Evolutionary conservation across 1,140 invertebrate genomes (phyloP).

Genomic region (Drosophila tani): DNA sequence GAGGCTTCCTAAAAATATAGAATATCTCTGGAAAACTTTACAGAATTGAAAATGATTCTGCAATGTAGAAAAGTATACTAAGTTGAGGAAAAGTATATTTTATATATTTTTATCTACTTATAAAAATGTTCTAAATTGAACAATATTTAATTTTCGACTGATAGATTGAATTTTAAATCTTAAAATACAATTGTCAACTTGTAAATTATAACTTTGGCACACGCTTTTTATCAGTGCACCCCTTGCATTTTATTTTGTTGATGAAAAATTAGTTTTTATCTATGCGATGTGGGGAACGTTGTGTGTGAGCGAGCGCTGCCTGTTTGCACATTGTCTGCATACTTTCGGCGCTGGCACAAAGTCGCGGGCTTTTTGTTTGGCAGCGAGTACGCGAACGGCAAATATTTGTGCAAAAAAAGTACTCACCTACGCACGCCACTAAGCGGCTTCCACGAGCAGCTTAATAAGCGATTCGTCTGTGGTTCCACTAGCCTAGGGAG

Average conservation of each 20-base stretch:
- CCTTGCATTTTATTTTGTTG: conserved; percentile 70
- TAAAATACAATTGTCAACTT: not conserved
- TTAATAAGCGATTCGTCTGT: conserved; percentile 47
- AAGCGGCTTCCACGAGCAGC: conserved; percentile 44
- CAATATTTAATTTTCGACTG: no score
- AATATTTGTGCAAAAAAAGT: conserved; percentile 74
- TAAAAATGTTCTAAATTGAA: no score
- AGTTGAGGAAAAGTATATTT: no score
- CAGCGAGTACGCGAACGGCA: conserved; percentile 49
- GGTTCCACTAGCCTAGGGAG: not conserved
- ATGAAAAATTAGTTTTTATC: conserved; percentile 81
- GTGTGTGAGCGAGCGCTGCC: conserved; percentile 18
- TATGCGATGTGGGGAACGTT: conserved; percentile 43
- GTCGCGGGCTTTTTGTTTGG: conserved; percentile 71
- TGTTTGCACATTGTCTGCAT: conserved; percentile 83
- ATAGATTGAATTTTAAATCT: no score
- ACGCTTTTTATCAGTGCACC: not conserved
- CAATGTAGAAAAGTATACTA: no score
- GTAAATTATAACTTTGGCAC: no score
- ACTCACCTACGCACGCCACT: conserved; percentile 38
- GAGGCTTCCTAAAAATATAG: no score
- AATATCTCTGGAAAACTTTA: no score
- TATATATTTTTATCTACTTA: no score
- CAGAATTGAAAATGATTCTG: no score
- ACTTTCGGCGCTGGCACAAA: conserved; percentile 77